These are phyloP conservation scores for Silurus lanzhouensis DNA, from an alignment of 2,797 vertebrate genomes.

Conservation along the genomic window DNA sequence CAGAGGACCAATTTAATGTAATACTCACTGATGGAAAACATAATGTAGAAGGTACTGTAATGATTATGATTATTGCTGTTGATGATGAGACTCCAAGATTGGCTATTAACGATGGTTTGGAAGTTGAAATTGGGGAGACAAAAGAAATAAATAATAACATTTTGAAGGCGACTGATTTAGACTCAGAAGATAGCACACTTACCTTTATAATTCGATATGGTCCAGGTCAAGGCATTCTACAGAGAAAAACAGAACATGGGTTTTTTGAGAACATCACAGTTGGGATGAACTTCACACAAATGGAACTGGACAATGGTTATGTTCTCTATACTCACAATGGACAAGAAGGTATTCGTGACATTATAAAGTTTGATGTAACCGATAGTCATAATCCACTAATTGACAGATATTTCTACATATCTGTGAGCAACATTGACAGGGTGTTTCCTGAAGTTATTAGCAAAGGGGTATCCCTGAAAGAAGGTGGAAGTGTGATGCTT, in stretches of 20 bases:
- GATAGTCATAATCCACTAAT: slow-evolving; percentile 91
- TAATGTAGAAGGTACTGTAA: slow-evolving; percentile 75
- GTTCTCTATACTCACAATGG: slow-evolving; percentile 85
- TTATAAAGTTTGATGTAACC: slow-evolving; percentile 93
- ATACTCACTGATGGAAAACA: slow-evolving; percentile 87
- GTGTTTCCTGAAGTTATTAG: slow-evolving; percentile 95
- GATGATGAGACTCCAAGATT: slow-evolving; percentile 94
- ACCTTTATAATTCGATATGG: slow-evolving; percentile 82
- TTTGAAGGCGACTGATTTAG: slow-evolving; percentile 91
- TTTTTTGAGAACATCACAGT: slow-evolving; percentile 83
- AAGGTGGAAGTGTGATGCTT: slow-evolving; percentile 89
- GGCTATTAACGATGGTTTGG: slow-evolving; percentile 88
- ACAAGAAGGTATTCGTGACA: slow-evolving; percentile 85
- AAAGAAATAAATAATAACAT: slow-evolving; percentile 81
- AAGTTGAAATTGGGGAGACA: slow-evolving; percentile 86
- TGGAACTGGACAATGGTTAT: slow-evolving; percentile 82
- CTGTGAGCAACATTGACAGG: slow-evolving; percentile 83
- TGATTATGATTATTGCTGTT: slow-evolving; percentile 84
- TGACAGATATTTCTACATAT: slow-evolving; percentile 93
- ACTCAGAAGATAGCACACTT: slow-evolving; percentile 87
- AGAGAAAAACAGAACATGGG: slow-evolving; percentile 72
- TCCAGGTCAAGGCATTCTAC: slow-evolving; percentile 84
- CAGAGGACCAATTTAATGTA: slow-evolving; percentile 86
- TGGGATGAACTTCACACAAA: slow-evolving; percentile 94
- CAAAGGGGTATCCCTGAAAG: slow-evolving; percentile 91